Evolutionary conservation across 1,140 invertebrate species (phyloP).

Genomic region (Bombus haemorrhoidalis): DNA sequence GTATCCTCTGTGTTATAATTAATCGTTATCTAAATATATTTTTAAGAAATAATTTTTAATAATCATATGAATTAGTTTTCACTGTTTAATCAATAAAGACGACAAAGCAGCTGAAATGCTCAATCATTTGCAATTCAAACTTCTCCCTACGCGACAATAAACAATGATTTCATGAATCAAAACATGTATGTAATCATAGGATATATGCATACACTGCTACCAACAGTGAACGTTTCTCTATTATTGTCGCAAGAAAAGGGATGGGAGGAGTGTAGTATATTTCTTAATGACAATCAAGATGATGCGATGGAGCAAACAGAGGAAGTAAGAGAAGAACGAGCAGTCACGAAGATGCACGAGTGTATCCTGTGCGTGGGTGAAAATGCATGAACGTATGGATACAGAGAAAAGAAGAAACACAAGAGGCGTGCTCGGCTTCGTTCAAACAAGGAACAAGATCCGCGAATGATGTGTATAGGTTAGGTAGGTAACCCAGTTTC

Average conservation of each 20-base stretch:
- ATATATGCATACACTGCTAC: not conserved
- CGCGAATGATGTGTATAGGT: constrained; percentile 59
- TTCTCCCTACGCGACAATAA: not conserved
- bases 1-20: not conserved
- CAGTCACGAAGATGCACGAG: constrained; percentile 47
- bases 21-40: not conserved
- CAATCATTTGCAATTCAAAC: not conserved
- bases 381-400: constrained; percentile 39
- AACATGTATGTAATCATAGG: not conserved
- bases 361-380: constrained; percentile 30
- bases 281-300: constrained; percentile 31
- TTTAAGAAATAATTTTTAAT: not conserved
- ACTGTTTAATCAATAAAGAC: not conserved
- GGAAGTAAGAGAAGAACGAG: constrained; percentile 22
- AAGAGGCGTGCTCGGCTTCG: constrained; percentile 34
- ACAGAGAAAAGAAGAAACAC: constrained; percentile 20
- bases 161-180: not conserved
- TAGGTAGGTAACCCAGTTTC: constrained; percentile 78
- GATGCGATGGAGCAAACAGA: constrained; percentile 5
- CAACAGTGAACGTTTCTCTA: not conserved
- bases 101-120: not conserved
- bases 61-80: not conserved
- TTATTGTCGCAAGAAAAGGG: not conserved
- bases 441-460: constrained; percentile 46
- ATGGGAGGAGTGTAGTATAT: not conserved